Conservation (phyloP, 2,888 invertebrate species). For the Noctua pronuba region DNA sequence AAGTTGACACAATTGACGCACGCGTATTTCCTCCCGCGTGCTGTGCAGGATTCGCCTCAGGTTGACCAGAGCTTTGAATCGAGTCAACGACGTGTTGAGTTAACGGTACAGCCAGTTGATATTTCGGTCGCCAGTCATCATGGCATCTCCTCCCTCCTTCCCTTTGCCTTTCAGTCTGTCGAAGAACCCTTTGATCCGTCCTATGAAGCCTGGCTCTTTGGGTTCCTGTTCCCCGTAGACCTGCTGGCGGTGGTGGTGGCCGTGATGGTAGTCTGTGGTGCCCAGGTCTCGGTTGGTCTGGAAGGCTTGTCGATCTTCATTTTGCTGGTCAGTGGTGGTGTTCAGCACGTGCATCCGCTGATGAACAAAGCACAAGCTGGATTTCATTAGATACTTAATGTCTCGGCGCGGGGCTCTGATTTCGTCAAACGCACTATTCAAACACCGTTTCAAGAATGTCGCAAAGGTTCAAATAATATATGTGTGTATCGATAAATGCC, state of each 20-base stretch:
- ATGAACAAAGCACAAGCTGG: constrained; percentile 89
- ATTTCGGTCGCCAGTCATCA: constrained; percentile 63
- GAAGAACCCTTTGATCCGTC: constrained; percentile 79
- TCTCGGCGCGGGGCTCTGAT: constrained; percentile 83
- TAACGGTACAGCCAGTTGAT: constrained; percentile 31
- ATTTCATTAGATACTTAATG: constrained; percentile 86
- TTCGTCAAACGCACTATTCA: constrained; percentile 88
- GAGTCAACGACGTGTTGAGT: background rate
- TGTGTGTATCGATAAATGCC: background rate
- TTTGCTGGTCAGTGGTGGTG: constrained; percentile 56
- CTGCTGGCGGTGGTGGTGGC: background rate
- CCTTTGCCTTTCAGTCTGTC: constrained; percentile 73
- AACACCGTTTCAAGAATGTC: constrained; percentile 71
- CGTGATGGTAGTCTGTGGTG: constrained; percentile 26
- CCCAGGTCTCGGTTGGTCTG: constrained; percentile 38
- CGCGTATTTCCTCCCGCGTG: background rate
- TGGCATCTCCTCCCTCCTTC: constrained; percentile 70
- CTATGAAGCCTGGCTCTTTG: constrained; percentile 73
- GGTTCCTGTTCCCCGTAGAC: constrained; percentile 64
- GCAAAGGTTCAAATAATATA: constrained; percentile 65
- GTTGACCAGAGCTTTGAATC: constrained; percentile 23
- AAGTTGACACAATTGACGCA: background rate
- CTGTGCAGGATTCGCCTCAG: background rate
- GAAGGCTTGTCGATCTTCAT: constrained; percentile 46
- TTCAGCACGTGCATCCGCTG: constrained; percentile 82